A percentile compares a stretch with the other conserved stretches of the same genome.
phyloP scores from a whole-genome alignment of 1,140 invertebrate species.

The Monochamus saltuarius region DNA sequence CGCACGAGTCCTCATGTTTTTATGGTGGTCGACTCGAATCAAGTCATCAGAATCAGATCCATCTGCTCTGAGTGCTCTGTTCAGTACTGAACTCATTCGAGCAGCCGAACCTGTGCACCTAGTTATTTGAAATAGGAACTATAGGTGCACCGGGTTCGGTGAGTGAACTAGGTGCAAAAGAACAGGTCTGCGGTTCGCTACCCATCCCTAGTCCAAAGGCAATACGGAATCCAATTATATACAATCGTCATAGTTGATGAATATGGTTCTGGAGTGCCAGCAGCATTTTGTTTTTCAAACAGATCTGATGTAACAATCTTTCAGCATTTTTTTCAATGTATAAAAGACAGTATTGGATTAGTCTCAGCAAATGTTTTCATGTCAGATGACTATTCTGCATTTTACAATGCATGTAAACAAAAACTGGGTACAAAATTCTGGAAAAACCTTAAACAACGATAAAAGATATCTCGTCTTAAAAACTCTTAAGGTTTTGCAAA shows the following conservation, averaged over 20 bases:
- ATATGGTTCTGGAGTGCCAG: constrained; percentile 12
- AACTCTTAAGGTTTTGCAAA: not conserved
- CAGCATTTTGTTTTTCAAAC: constrained; percentile 22
- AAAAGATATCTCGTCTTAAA: constrained; percentile 14
- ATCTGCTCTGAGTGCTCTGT: too few relatives aligned
- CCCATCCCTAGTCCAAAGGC: too few relatives aligned
- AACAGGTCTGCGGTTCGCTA: too few relatives aligned
- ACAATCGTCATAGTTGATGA: constrained; percentile 23
- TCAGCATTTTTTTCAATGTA: constrained; percentile 10
- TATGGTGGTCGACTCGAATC: too few relatives aligned
- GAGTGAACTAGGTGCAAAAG: too few relatives aligned
- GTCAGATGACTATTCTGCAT: constrained; percentile 16
- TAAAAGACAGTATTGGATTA: constrained; percentile 5
- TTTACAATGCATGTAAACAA: constrained; percentile 24
- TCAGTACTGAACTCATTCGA: too few relatives aligned
- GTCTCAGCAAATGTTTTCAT: constrained; percentile 14
- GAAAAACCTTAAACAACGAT: constrained; percentile 6
- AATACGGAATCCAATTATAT: constrained; percentile 15
- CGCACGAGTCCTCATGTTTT: too few relatives aligned
- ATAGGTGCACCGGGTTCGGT: too few relatives aligned
- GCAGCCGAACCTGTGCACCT: too few relatives aligned
- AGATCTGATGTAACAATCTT: constrained; percentile 8
- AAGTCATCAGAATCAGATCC: too few relatives aligned
- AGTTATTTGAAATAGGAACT: too few relatives aligned
- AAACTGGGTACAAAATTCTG: constrained; percentile 20